These are phyloP conservation scores for Copsychus sechellarum DNA, from an alignment of 2,113 vertebrate genomes.

Conservation along the genomic window DNA sequence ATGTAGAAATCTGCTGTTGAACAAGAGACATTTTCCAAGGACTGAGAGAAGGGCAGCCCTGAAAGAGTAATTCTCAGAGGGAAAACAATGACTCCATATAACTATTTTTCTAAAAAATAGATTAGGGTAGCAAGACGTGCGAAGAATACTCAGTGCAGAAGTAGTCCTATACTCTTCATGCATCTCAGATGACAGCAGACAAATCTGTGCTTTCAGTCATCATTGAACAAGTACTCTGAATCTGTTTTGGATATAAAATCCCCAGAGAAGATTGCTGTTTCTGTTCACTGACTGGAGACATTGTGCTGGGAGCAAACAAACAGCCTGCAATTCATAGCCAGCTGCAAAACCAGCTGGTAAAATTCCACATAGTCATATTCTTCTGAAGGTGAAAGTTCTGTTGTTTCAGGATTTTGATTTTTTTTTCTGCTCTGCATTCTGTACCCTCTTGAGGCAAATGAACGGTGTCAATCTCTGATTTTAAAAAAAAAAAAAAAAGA, in stretches of 20 bases:
- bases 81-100: not conserved
- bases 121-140: not conserved
- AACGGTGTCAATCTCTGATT: not conserved
- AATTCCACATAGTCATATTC: not conserved
- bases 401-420: not conserved
- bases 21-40: not conserved
- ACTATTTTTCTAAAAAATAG: not conserved
- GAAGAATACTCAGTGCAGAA: not conserved
- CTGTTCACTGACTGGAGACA: not conserved
- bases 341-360: not conserved
- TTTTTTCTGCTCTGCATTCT: not conserved
- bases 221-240: not conserved
- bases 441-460: not conserved
- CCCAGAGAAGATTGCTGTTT: not conserved
- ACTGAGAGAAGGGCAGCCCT: not conserved
- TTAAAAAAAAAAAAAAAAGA: not conserved
- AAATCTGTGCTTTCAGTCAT: not conserved
- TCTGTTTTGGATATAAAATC: constrained; percentile 8
- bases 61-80: not conserved
- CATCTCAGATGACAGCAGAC: not conserved
- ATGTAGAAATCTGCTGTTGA: not conserved
- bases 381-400: not conserved
- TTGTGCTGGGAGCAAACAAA: not conserved
- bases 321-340: not conserved
- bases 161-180: not conserved